Conservation (phyloP, 2,888 invertebrate genomes). For the Mythimna ferrago region DNA sequence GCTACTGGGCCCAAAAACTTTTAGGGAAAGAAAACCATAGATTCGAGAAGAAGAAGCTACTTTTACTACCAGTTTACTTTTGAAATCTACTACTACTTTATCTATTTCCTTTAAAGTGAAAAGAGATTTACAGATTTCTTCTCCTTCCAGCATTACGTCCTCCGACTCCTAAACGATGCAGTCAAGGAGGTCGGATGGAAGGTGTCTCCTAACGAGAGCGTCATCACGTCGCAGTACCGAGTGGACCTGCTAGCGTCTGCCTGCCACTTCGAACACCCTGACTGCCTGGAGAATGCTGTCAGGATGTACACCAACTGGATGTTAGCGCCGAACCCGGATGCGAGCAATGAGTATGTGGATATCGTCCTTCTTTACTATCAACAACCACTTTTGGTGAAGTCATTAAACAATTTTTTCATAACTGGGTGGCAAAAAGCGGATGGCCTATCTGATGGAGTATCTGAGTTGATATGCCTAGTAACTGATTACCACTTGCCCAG, state of each 20-base stretch:
- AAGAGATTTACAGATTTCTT: neutral
- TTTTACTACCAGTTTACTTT: no score
- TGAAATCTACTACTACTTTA: no score
- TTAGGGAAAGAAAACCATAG: no score
- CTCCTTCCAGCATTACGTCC: constrained; percentile 91
- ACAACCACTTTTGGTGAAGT: no score
- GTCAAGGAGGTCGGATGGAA: constrained; percentile 94
- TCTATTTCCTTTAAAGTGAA: neutral
- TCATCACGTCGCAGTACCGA: constrained; percentile 93
- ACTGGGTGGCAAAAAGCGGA: neutral
- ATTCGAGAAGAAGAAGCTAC: no score
- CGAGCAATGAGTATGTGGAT: constrained; percentile 92
- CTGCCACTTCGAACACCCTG: constrained; percentile 93
- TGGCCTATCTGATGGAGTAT: no score
- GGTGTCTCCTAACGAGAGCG: constrained; percentile 91
- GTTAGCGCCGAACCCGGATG: constrained; percentile 93
- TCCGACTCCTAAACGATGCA: constrained; percentile 92
- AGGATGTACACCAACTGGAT: constrained; percentile 95
- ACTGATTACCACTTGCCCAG: no score
- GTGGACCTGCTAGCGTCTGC: constrained; percentile 94
- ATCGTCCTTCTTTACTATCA: no score
- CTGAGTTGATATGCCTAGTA: no score
- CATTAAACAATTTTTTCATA: no score
- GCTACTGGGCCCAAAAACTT: no score
- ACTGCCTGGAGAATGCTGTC: constrained; percentile 94